Evolutionary conservation across 2,113 vertebrate genomes (phyloP), one percentile per base, ranked within the genome.

Genomic region (Setophaga coronata): DNA sequence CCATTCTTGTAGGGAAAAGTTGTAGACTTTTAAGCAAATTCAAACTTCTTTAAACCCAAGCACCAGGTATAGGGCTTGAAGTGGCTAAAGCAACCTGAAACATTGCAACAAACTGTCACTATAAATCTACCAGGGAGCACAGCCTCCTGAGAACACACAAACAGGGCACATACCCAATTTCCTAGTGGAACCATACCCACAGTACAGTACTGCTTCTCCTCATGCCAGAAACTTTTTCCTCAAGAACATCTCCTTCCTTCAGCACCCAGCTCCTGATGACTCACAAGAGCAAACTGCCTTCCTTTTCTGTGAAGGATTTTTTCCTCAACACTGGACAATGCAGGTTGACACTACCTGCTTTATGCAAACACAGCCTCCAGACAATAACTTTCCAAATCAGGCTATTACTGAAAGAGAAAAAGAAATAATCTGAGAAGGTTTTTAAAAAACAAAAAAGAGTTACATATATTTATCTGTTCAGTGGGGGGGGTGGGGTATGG

Each of bases 401-500:
- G 31, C 21, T 87, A 54, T 56, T 83, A 48, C 26, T 56, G 43
- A 74, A 80, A 85, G n/a, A 71, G 42, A 45, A 90, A 79, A 71
- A 14, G 7, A 91, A 92, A 45, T 14, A 18, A 50, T 64, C 29
- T 74, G 28, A 89, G 33, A 70, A 70, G 3, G 6, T 40, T 57
- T 24, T 77, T 67, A 5, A 50, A 87, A 89, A 62, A 14, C 9
- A 83, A 73, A 87, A 87, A 31, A 67, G 7, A 85, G 24, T 51
- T 21, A 53, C 4, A 17, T 38, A 17, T 47, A 18, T 74, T 50
- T 40, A 34, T 54, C 36, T 54, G 12, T 25, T 54, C 21, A 51
- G 12, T 26, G 4, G 0, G 11, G 12, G 10, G 2, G 9, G 36
- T 5, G 8, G 4, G 5, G 5, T 14, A 58, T 19, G 1, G 10